Base-by-base conservation (phyloP, 2,888 invertebrate genomes). In the Dimorphilus gyrociliatus region DNA sequence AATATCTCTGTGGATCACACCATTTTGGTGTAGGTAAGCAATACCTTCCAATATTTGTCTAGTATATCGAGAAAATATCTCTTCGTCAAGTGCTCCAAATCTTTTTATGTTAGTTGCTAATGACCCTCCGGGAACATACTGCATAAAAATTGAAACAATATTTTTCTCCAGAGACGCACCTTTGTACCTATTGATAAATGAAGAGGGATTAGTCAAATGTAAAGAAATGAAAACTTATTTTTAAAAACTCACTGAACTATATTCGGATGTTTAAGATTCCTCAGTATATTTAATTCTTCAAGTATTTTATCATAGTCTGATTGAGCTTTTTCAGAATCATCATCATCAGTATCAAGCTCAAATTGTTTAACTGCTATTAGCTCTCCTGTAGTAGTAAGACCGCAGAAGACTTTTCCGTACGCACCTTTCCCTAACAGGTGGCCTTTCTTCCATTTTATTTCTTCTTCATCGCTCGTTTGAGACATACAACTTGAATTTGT, bases 351-450 rank as follows among this genome's bases (percentile, higher is more conserved):
- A 38, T 55, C 57, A 25, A 61, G 45, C 33, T 56, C 55, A 13
- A 63, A 59, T 48, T 63, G 59, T 37, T 63, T 63, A 4, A 63
- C 60, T 8, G 63, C 63, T 12, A 63, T 61, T 30, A 61, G 43
- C 32, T 54, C 53, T 3, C 63, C 63, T 23, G 50, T 47, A 40
- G 48, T 54, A 3, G 60, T 59, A 39, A 62, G 41, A 3, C 60
- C 62, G 44, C 57, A 57, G 52, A 53, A 63, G 3, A 62, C 60
- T 53, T 55, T 55, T 33, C 61, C 62, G 46, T 53, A 62, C 10
- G 60, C 59, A 27, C 62, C 62, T 33, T 53, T 52, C 14, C 62
- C 62, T 2, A 62, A 46, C 13, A 60, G 45, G 35, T 60, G 55
- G 28, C 60, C 60, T 37, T 55, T 56, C 42, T 56, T 60, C 62